Conservation (phyloP, 2,113 vertebrate genomes). For the Scomber japonicus region DNA sequence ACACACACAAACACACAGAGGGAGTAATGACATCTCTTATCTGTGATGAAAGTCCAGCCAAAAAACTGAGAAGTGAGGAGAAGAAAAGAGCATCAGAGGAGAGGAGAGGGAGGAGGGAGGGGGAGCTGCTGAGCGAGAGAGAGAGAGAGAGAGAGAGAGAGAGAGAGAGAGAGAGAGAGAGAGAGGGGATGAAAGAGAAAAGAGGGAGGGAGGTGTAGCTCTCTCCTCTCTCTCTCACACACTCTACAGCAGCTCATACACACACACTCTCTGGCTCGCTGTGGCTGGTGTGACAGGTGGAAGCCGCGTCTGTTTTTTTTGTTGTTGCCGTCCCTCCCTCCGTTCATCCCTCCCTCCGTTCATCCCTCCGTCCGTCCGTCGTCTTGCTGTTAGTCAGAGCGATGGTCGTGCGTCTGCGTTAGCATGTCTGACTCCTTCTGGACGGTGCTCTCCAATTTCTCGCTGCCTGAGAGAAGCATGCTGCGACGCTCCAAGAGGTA, state of each 20-base stretch:
- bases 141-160: not conserved
- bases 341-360: too few species aligned
- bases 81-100: slow-evolving; percentile 6
- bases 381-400: slow-evolving; percentile 42
- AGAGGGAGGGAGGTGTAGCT: not conserved
- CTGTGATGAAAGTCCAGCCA: too few species aligned
- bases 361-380: too few species aligned
- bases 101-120: too few species aligned
- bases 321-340: too few species aligned
- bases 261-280: not conserved
- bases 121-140: not conserved
- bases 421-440: slow-evolving; percentile 93
- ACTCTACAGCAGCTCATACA: slow-evolving; percentile 11
- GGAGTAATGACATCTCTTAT: too few species aligned
- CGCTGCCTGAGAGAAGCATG: slow-evolving; percentile 91
- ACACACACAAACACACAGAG: too few species aligned
- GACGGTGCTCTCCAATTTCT: slow-evolving; percentile 94
- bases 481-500: slow-evolving; percentile 93
- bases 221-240: too few species aligned
- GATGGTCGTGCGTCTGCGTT: slow-evolving; percentile 79
- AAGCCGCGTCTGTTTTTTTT: slow-evolving; percentile 19
- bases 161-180: slow-evolving; percentile 9
- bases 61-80: slow-evolving; percentile 8
- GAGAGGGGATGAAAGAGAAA: too few species aligned
- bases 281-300: slow-evolving; percentile 63